Conservation (phyloP, 2,113 vertebrate species). For the Paradisaea rubra region DNA sequence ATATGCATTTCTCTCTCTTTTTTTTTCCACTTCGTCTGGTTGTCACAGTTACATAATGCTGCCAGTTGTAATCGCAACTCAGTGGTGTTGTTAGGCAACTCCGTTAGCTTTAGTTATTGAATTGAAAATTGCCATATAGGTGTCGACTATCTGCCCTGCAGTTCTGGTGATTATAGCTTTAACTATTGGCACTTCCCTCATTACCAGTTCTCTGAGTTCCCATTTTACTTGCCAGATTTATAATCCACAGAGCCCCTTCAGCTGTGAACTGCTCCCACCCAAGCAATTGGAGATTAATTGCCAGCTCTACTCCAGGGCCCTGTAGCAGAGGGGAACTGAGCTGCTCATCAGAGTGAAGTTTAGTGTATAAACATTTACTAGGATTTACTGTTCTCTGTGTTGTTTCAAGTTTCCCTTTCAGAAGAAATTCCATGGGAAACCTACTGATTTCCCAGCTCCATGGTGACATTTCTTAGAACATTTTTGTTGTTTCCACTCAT, state of each 20-base stretch:
- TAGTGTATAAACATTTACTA: background rate
- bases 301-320: conserved; percentile 21
- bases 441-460: background rate
- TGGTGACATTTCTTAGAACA: background rate
- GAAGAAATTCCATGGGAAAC: background rate
- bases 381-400: background rate
- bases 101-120: conserved; percentile 21
- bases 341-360: conserved; percentile 1
- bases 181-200: conserved; percentile 31
- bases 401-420: background rate
- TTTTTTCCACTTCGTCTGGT: background rate
- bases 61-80: conserved; percentile 38
- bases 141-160: conserved; percentile 34
- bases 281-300: conserved; percentile 58
- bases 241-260: conserved; percentile 32
- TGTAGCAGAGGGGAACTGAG: conserved; percentile 1
- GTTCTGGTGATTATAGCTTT: conserved; percentile 30
- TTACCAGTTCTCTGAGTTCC: background rate
- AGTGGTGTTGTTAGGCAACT: conserved; percentile 40
- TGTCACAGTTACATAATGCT: conserved; percentile 54
- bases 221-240: conserved; percentile 23
- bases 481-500: background rate
- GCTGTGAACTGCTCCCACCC: conserved; percentile 51
- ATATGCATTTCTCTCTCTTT: background rate
- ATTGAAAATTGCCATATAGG: conserved; percentile 45